Conservation (phyloP, 2,113 vertebrate species). For the Rhinogobius similis region DNA sequence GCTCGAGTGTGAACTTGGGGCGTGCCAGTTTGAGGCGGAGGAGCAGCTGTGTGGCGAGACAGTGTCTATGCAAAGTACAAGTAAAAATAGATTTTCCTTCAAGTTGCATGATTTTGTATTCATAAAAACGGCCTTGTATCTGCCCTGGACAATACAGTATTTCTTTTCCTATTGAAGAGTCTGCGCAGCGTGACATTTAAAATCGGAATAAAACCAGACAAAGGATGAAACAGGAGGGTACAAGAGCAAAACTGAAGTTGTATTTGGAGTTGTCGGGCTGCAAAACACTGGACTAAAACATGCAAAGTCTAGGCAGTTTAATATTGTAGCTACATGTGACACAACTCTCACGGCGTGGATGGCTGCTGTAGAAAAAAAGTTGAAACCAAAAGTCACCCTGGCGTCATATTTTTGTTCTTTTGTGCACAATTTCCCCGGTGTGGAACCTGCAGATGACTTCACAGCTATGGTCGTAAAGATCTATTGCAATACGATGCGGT, state of each 20-base stretch:
- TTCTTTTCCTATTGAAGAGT: not conserved
- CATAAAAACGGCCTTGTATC: conserved; percentile 1
- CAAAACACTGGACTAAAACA: conserved; percentile 88
- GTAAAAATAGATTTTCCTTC: conserved; percentile 9
- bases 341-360: conserved; percentile 62
- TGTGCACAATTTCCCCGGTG: conserved; percentile 46
- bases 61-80: conserved; percentile 6
- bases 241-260: conserved; percentile 20
- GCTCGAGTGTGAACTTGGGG: not conserved
- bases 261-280: conserved; percentile 18
- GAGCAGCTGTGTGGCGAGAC: conserved; percentile 4
- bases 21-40: not conserved
- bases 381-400: conserved; percentile 34
- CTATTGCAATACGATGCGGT: conserved; percentile 76
- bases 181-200: conserved; percentile 9
- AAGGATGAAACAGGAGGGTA: conserved; percentile 6
- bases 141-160: not conserved
- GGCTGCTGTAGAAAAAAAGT: conserved; percentile 36
- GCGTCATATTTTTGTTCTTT: conserved; percentile 46
- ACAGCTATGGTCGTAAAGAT: conserved; percentile 88
- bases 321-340: conserved; percentile 83
- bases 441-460: conserved; percentile 71
- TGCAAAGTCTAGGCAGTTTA: conserved; percentile 88
- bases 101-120: not conserved
- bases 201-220: conserved; percentile 27